These are phyloP conservation scores for Herminia tarsipennalis DNA, from an alignment of 2,888 invertebrate genomes.

Conservation along the genomic window DNA sequence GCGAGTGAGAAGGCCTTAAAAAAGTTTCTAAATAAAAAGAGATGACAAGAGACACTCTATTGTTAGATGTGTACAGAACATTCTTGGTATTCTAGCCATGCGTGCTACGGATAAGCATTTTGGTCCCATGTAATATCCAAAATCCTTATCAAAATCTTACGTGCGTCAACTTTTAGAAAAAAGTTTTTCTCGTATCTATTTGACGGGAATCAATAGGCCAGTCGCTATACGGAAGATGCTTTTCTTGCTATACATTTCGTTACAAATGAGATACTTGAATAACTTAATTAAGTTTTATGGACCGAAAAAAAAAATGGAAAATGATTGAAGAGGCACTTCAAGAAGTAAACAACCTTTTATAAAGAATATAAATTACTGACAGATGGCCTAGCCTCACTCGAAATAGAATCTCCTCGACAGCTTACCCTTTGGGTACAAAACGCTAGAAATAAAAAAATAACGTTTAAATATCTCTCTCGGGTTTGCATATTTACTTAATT, in stretches of 20 bases:
- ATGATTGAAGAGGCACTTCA: too few species aligned
- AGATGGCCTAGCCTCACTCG: too few species aligned
- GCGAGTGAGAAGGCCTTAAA: neutral
- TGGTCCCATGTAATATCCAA: constrained; percentile 12
- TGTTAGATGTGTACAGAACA: constrained; percentile 4
- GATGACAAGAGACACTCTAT: neutral
- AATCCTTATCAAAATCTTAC: constrained; percentile 9
- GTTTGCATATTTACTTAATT: constrained; percentile 31
- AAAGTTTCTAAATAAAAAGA: neutral
- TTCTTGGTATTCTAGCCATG: constrained; percentile 24
- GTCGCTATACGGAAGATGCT: neutral
- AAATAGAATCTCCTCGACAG: too few species aligned
- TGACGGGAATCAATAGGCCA: neutral
- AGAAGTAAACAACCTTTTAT: too few species aligned
- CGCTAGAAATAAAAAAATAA: neutral
- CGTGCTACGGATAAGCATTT: constrained; percentile 4
- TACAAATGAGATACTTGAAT: neutral
- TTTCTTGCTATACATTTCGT: neutral
- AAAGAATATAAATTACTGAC: too few species aligned
- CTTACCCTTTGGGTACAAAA: neutral
- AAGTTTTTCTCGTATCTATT: neutral
- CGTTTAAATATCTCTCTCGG: constrained; percentile 19
- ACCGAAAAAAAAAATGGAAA: too few species aligned
- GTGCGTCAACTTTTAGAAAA: neutral
- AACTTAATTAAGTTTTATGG: too few species aligned